These are phyloP conservation scores for Numenius arquata DNA, from an alignment of 2,113 vertebrate species.

Conservation along the genomic window DNA sequence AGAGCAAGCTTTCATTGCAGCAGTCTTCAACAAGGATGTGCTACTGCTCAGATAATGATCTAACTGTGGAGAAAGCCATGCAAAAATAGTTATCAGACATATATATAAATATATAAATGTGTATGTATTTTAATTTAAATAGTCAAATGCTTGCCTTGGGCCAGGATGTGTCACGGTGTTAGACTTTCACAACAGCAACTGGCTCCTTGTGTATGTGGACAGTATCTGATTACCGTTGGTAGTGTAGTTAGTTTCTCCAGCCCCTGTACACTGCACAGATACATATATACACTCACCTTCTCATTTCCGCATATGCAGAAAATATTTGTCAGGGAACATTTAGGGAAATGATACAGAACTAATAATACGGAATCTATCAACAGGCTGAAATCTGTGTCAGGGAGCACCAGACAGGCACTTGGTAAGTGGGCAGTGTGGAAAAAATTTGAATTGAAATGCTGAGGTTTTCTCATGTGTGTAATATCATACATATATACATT, in stretches of 20 bases:
- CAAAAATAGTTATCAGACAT: neutral
- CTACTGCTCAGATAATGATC: neutral
- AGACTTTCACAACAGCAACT: neutral
- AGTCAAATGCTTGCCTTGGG: neutral
- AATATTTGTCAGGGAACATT: neutral
- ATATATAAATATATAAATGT: neutral
- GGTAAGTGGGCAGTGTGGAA: neutral
- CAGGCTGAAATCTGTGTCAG: neutral
- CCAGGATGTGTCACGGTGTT: fast-evolving
- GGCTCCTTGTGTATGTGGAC: neutral
- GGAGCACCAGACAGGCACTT: neutral
- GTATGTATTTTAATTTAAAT: neutral
- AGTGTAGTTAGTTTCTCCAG: neutral
- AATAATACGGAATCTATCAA: neutral
- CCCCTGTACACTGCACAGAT: neutral
- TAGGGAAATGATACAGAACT: neutral
- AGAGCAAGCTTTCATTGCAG: neutral
- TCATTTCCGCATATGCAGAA: neutral
- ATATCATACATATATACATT: neutral
- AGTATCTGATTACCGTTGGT: neutral
- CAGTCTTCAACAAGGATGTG: neutral
- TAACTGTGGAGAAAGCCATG: neutral
- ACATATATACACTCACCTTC: neutral
- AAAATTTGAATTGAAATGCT: neutral
- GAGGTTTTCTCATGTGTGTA: neutral